phyloP scores from a whole-genome alignment of 35 echinoderm and acorn worm species.

The Ptychodera flava region DNA sequence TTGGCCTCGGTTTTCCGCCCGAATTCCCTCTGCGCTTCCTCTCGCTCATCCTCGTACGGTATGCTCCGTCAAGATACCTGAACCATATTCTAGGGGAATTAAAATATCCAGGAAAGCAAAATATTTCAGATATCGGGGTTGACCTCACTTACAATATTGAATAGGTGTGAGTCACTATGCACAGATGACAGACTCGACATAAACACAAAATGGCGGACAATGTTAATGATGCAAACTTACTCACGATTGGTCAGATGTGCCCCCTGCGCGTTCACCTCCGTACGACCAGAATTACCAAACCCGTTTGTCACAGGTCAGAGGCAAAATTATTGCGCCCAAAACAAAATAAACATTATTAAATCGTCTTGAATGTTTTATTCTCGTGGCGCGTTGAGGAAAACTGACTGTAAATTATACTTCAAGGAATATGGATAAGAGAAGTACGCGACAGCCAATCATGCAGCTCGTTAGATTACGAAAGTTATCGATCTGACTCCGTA shows the following conservation, averaged over 20 bases:
- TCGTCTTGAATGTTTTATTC: no score
- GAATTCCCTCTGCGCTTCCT: background rate
- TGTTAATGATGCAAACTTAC: background rate
- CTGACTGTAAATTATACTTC: background rate
- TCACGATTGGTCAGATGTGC: background rate
- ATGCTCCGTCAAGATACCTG: background rate
- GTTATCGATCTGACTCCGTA: no score
- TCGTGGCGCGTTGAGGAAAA: no score
- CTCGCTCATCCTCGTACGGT: background rate
- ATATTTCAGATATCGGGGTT: background rate
- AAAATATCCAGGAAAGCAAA: no score
- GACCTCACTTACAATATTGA: background rate
- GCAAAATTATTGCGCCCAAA: no score
- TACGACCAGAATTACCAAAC: background rate
- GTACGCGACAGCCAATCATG: background rate
- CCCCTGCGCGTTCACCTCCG: background rate
- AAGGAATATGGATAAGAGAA: background rate
- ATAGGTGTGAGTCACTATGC: background rate
- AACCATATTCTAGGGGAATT: no score
- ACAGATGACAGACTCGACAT: background rate
- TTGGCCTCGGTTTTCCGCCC: background rate
- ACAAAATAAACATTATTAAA: no score
- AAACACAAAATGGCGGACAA: background rate
- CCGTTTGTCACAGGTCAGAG: no score
- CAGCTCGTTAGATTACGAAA: background rate